phyloP scores from a whole-genome alignment of 2,888 invertebrate species.

The Pasiphila rectangulata region DNA sequence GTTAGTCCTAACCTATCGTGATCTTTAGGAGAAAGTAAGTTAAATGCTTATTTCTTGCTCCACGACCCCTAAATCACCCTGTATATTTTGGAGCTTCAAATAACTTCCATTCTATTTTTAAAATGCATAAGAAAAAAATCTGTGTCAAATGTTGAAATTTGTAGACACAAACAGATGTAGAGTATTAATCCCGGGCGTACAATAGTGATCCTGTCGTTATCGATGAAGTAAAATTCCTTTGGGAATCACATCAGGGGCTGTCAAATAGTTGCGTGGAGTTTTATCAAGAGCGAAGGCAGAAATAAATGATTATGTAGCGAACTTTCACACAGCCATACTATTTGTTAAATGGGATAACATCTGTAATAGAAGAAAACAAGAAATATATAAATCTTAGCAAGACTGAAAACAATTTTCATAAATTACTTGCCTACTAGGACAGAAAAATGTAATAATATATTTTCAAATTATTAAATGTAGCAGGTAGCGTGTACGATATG shows the following conservation, averaged over 20 bases:
- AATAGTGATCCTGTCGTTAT: neutral
- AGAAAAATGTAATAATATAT: too few species aligned
- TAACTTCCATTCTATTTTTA: neutral
- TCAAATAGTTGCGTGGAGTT: conserved; percentile 10
- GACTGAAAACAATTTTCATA: conserved; percentile 2
- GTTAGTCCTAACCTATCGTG: too few species aligned
- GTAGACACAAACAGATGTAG: neutral
- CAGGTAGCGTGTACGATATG: too few species aligned
- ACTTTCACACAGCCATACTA: conserved; percentile 1
- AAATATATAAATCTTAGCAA: conserved; percentile 7
- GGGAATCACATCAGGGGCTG: conserved; percentile 6
- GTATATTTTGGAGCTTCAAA: too few species aligned
- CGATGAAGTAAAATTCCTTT: conserved; percentile 3
- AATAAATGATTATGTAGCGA: conserved; percentile 5
- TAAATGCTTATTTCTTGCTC: too few species aligned
- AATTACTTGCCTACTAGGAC: too few species aligned
- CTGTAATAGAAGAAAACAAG: conserved; percentile 5
- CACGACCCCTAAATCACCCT: too few species aligned
- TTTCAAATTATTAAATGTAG: too few species aligned
- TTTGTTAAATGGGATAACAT: conserved; percentile 18
- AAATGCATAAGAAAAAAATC: neutral
- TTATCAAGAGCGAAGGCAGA: conserved; percentile 7
- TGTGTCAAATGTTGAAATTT: neutral
- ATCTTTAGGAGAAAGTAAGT: too few species aligned
- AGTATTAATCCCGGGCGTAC: too few species aligned